Evolutionary conservation across 2,797 vertebrate genomes (phyloP).

Genomic region (Valencia hispanica): DNA sequence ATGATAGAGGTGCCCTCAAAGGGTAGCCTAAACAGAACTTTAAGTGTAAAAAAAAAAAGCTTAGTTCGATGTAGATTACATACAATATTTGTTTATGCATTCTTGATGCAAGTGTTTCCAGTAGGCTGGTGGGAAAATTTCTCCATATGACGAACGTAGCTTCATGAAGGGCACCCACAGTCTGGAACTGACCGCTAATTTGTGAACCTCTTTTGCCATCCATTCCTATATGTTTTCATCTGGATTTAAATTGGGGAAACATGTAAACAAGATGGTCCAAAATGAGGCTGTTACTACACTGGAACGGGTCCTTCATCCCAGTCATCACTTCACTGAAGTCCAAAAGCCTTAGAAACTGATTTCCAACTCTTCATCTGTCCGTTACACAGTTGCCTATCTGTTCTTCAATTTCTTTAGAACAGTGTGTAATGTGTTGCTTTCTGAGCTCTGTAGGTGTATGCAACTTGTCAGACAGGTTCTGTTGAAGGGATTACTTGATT

Average conservation of each 20-base stretch:
- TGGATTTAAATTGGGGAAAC: neutral
- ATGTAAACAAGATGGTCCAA: neutral
- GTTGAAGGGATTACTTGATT: neutral
- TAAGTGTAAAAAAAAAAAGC: neutral
- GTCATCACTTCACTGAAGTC: neutral
- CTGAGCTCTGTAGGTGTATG: neutral
- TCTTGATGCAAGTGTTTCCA: neutral
- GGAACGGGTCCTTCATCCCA: neutral
- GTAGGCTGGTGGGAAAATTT: too few relatives aligned
- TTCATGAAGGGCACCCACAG: too few relatives aligned
- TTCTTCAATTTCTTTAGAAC: neutral
- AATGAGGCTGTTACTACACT: neutral
- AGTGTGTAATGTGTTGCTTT: neutral
- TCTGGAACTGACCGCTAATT: neutral
- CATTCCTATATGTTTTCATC: neutral
- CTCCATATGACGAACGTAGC: too few relatives aligned
- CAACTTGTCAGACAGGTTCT: neutral
- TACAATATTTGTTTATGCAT: neutral
- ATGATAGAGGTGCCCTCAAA: neutral
- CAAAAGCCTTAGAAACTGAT: neutral
- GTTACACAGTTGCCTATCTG: neutral
- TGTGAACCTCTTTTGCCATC: neutral
- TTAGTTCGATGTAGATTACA: neutral
- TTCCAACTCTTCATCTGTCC: neutral
- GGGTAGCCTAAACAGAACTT: neutral